Conservation (phyloP, 2,888 invertebrate genomes). For the Morinoia aosen region DNA sequence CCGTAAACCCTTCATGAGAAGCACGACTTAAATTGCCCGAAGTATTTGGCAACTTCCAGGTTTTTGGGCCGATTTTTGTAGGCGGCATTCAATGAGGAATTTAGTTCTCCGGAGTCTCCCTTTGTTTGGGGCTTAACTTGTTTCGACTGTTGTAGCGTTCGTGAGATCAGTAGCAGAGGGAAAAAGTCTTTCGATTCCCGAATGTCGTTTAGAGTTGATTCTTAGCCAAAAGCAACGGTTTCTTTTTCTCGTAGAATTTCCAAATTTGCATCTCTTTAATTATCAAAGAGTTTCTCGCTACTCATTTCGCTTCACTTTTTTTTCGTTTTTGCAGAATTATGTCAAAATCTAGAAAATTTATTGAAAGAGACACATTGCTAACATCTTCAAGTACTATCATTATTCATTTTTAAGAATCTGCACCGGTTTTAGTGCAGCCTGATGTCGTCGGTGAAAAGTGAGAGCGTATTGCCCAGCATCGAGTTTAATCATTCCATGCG, state of each 20-base stretch:
- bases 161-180: neutral
- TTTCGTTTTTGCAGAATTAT: no score
- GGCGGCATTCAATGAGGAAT: conserved; percentile 24
- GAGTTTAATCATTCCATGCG: no score
- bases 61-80: neutral
- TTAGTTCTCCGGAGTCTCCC: neutral
- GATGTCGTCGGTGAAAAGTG: no score
- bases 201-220: neutral
- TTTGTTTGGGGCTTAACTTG: neutral
- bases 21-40: conserved; percentile 8
- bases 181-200: neutral
- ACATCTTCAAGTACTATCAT: no score
- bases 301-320: neutral
- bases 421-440: no score
- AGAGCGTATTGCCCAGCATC: no score
- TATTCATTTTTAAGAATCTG: no score
- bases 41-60: conserved; percentile 9
- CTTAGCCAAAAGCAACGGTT: neutral
- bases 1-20: neutral
- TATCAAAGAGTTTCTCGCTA: neutral
- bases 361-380: no score
- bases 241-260: neutral
- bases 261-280: neutral
- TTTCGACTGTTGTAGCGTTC: neutral
- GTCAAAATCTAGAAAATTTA: no score